phyloP scores from a whole-genome alignment of 2,888 invertebrate genomes.

The Sclerodermus sp. region DNA sequence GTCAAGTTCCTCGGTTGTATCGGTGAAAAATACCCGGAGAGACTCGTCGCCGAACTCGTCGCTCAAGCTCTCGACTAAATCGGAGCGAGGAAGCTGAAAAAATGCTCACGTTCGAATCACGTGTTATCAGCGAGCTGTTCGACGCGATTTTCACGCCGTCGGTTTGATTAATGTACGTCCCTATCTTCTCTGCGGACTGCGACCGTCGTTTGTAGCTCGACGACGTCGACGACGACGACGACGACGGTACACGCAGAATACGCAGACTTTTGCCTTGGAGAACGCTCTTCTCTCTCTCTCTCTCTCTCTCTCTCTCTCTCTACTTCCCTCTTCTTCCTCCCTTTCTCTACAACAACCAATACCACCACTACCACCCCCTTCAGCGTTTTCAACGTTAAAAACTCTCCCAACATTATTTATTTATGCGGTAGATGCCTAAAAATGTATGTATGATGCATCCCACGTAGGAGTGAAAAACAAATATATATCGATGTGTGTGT shows the following conservation, averaged over 20 bases:
- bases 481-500: too few relatives aligned
- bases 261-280: too few relatives aligned
- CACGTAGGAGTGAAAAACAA: too few relatives aligned
- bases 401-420: too few relatives aligned
- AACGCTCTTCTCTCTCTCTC: too few relatives aligned
- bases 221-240: too few relatives aligned
- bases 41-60: neutral
- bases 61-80: neutral
- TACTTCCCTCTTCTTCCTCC: neutral
- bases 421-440: too few relatives aligned
- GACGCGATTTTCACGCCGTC: conserved; percentile 5
- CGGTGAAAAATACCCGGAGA: conserved; percentile 12
- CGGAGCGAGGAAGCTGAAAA: neutral
- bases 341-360: conserved; percentile 10
- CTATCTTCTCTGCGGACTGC: conserved; percentile 20
- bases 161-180: conserved; percentile 17
- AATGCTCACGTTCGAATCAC: conserved; percentile 16
- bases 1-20: conserved; percentile 28
- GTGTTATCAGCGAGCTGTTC: conserved; percentile 10
- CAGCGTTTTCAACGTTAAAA: too few relatives aligned
- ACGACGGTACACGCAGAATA: too few relatives aligned
- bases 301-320: too few relatives aligned
- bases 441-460: too few relatives aligned
- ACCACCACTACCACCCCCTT: neutral
- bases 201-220: too few relatives aligned